Evolutionary conservation across 2,113 vertebrate genomes (phyloP), one percentile per base, ranked within the genome.

Genomic region (Neodontobutis hainanensis): DNA sequence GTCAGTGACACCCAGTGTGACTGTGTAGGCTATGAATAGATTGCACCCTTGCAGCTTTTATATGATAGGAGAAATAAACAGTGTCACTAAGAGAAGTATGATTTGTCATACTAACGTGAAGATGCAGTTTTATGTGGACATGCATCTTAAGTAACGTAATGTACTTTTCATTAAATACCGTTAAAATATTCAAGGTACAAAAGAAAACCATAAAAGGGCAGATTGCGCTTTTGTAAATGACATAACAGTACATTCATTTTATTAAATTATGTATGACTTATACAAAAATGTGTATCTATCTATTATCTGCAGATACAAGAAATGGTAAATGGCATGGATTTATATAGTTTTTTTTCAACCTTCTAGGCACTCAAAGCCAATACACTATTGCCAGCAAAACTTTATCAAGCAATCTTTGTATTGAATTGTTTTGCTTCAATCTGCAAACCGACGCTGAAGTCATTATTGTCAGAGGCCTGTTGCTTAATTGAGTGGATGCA

Each of bases 401-500:
- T 11, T 32, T 11, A 53, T 5, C 44, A 11, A 11, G 27, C 32
- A 11, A 14, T 55, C 35, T 36, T 55, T 55, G 11, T 5, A 2
- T 32, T 14, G 6, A 34, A 53, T 35, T 45, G n/a, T 42, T 57
- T 6, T 70, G 61, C 50, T 50, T 49, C 11, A 12, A 27, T 69
- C 35, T 16, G 15, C 62, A 50, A 14, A 56, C 36, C 38, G 42
- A 9, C 60, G 34, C 64, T 32, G 16, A 55, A 0, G 27, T 14
- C 8, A 43, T 57, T 66, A 34, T 49, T 61, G 60, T 58, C 10
- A 10, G 51, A 60, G 34, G 52, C 58, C 57, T 68, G 62, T 65
- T 73, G 62, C 58, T 46, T 27, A 45, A 57, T 38, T 46, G 55
- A 70, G 12, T 62, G 16, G 53, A 77, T 66, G 45, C 49, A 77